Conservation (phyloP, 2,797 vertebrate genomes). For the Odontamblyopus rebecca region DNA sequence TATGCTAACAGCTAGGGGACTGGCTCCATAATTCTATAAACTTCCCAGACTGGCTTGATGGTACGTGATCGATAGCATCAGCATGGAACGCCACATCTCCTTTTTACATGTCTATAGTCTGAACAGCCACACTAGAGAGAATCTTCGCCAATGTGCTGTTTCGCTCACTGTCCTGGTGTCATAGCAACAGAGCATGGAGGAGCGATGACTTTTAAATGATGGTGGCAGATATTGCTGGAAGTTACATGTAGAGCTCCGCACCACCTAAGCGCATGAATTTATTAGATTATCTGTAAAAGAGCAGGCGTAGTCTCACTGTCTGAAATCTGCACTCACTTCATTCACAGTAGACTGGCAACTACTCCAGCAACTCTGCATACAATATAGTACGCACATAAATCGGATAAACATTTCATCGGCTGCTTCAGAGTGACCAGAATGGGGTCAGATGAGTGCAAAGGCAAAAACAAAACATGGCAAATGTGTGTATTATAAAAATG, state of each 20-base stretch:
- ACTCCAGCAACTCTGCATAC: conserved; percentile 22
- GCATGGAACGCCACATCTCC: too few species aligned
- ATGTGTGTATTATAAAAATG: conserved; percentile 5
- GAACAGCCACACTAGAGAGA: not conserved
- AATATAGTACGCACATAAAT: conserved; percentile 22
- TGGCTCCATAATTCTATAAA: too few species aligned
- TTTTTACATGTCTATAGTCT: not conserved
- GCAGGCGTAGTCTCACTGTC: conserved; percentile 20
- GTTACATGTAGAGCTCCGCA: conserved; percentile 19
- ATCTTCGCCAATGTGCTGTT: conserved; percentile 33
- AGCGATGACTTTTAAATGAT: conserved; percentile 27
- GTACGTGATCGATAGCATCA: too few species aligned
- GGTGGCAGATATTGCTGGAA: conserved; percentile 15
- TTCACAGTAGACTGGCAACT: conserved; percentile 18
- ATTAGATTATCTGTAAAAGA: not conserved
- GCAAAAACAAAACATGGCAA: not conserved
- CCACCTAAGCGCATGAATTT: conserved; percentile 10
- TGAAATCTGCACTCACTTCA: conserved; percentile 41
- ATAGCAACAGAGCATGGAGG: conserved; percentile 65
- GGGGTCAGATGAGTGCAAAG: conserved; percentile 23
- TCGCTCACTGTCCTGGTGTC: conserved; percentile 44
- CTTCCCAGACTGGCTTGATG: too few species aligned
- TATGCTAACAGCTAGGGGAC: too few species aligned
- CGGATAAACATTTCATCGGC: conserved; percentile 43
- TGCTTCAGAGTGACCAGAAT: conserved; percentile 24